Percentiles rank a stretch among this genome's conserved stretches.
Conservation (phyloP, 2,797 vertebrate species). For the Spinibarbus caldwelli region DNA sequence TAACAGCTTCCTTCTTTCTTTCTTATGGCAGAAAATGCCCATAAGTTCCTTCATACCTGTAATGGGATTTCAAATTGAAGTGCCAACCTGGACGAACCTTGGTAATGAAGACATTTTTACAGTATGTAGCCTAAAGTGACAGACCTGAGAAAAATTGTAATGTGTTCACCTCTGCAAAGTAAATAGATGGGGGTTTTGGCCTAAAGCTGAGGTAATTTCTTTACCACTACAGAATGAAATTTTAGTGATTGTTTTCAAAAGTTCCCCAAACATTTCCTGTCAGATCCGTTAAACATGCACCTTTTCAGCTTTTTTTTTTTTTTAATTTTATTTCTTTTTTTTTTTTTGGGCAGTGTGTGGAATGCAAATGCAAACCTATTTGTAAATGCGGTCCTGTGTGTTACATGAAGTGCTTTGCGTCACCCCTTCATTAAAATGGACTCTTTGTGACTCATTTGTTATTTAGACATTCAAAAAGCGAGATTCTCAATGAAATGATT, state of each 20-base stretch:
- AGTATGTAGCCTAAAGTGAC: constrained; percentile 5
- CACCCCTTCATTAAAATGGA: constrained; percentile 17
- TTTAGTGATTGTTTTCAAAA: background rate
- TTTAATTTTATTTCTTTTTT: too few relatives aligned
- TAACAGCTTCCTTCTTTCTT: background rate
- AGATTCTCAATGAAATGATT: constrained; percentile 5
- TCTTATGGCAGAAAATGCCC: background rate
- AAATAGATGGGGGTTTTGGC: background rate
- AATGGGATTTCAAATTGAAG: constrained; percentile 3
- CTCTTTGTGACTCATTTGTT: constrained; percentile 21
- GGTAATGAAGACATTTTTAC: constrained; percentile 3
- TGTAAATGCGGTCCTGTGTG: too few relatives aligned
- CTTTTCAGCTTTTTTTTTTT: background rate
- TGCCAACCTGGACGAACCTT: background rate
- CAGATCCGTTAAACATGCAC: background rate
- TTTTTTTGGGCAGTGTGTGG: too few relatives aligned
- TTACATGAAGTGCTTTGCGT: background rate
- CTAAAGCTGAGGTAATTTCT: background rate
- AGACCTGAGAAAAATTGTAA: background rate
- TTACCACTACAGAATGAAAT: background rate
- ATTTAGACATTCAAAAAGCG: background rate
- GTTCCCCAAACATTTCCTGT: background rate
- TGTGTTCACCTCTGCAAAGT: background rate
- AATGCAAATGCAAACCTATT: background rate
- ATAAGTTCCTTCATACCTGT: background rate